Evolutionary conservation across 2,113 vertebrate species (phyloP).

Genomic region (crab-eating macaque (Macaca fascicularis)): T2T-MFA8v1.1 NC_088379.1:133309001-133309500

Average conservation of each 20-base stretch:
- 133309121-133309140: slow-evolving; percentile 13
- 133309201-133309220: slow-evolving; percentile 32
- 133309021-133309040: slow-evolving; percentile 28
- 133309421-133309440: not conserved
- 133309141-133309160: not conserved
- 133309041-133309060: slow-evolving; percentile 5
- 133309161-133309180: slow-evolving; percentile 1
- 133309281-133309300: slow-evolving; percentile 31
- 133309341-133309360: slow-evolving; percentile 42
- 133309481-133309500: slow-evolving; percentile 51
- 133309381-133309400: slow-evolving; percentile 59
- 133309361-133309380: slow-evolving; percentile 6
- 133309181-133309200: not conserved
- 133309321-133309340: slow-evolving; percentile 15
- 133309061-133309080: not conserved
- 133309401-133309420: slow-evolving; percentile 31
- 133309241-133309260: no score
- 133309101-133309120: slow-evolving; percentile 16
- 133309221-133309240: not conserved
- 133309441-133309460: not conserved
- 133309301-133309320: slow-evolving; percentile 8
- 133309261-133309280: not conserved
- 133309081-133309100: not conserved
- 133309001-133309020: slow-evolving; percentile 19
- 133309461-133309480: not conserved